Evolutionary conservation across 2,113 vertebrate species (phyloP), one percentile per base, ranked within the genome.

Genomic region (Cyprinodon tularosa): DNA sequence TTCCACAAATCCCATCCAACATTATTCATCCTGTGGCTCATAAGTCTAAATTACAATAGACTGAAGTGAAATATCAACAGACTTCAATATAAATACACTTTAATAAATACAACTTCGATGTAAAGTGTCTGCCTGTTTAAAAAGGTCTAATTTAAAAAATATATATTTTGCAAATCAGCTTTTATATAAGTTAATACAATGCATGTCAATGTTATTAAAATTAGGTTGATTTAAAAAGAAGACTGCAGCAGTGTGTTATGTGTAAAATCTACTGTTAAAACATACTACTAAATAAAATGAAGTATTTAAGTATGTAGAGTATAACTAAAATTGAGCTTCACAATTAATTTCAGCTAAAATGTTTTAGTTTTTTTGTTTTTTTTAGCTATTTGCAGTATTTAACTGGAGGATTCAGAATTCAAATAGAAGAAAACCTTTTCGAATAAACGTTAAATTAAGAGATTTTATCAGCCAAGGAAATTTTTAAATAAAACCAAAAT

Each of bases 11-110:
- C 85, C 79, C 64, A 80, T 83, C 68, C 74, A 78, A 66, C 69
- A 64, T 76, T 68, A 73, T 81, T 89, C 70, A 89, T 93, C 84
- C 85, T 86, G 87, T 92, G 90, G 81, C 45, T 29, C 20, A 4
- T 63, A 29, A 48, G 36, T 44, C 71, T 80, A 44, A 82, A 84
- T 78, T 71, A 82, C 64, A 36, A 57, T 66, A 0, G 69, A 59
- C 4, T 6, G 0, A 39, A 59, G 20, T 64, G 3, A 75, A 77
- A 62, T 36, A 44, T 3, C 0, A 53, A 61, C 7, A 3, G 2
- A 68, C 66, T 22, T 14, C 11, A 57, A 15, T 9, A 17, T 4
- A 12, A 39, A 48, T 3, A 22, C 22, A 14, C 53, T 42, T 37
- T 64, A 10, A 8, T 64, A 40, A 29, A 71, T 53, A 62, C 13